Base-by-base conservation (phyloP, 2,113 vertebrate genomes). In the Deroptyus accipitrinus region DNA sequence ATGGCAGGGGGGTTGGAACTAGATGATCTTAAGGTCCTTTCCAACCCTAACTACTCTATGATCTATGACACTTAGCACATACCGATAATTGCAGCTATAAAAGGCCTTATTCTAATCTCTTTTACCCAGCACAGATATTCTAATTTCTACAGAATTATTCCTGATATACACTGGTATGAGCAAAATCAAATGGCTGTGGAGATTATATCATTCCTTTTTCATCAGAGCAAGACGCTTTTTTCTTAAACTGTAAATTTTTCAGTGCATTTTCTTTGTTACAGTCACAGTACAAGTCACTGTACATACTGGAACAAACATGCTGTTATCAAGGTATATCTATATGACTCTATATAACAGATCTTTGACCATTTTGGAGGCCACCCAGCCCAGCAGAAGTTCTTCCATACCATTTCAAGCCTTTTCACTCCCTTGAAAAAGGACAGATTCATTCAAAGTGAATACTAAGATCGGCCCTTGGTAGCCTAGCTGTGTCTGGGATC, bases 401-500 rank as follows among this genome's bases (percentile, higher is more conserved):
- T 31, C 55, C 6, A 6, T 52, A 37, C 11, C 24, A 9, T 31
- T 68, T 37, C 31, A 82, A 82, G 44, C 3, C 24, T 28, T 91
- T 55, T 68, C 9, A 4, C 3, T 25, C 41, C 23, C 31, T 83
- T 59, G 46, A 12, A 79, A 82, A 23, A 54, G 30, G 28, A 31
- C 14, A 22, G 19, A 44, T 73, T 39, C 18, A 27, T 20, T 16
- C 20, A 37, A 61, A 76, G 30, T 13, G 17, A 90, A 17, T 57
- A 44, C 0, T 28, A 3, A 52, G 48, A n/a, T 46, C 27, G 19
- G 17, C 12, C 5, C 46, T 81, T 51, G 16, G 11, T 13, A 13
- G 2, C 13, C 27, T 51, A 41, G 33, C 20, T 3, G 1, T 15
- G 14, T 7, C 2, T 7, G 16, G 30, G 33, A 69, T 4, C 1